phyloP scores from a whole-genome alignment of 2,888 invertebrate species.

The Chrysomela aeneicollis region DNA sequence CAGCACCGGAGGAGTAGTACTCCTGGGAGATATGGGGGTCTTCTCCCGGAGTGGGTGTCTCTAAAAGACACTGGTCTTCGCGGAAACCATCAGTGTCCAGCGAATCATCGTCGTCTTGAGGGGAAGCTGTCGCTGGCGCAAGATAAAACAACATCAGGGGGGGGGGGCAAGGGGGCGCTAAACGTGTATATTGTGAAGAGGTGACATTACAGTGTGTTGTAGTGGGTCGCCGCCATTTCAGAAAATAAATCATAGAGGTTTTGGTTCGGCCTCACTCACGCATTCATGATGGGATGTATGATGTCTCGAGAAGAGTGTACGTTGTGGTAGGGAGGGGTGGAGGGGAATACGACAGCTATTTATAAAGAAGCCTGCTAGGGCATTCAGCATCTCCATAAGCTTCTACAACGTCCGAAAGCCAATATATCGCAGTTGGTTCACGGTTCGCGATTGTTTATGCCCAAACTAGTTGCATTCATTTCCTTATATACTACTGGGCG shows the following conservation, averaged over 20 bases:
- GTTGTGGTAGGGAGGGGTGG: conserved; percentile 40
- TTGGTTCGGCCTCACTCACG: conserved; percentile 42
- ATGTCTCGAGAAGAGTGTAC: conserved; percentile 41
- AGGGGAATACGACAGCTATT: conserved; percentile 58
- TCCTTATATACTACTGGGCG: conserved; percentile 30
- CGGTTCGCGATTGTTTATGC: conserved; percentile 32
- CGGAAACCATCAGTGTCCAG: conserved; percentile 66
- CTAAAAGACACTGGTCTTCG: conserved; percentile 62
- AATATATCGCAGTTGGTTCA: conserved; percentile 28
- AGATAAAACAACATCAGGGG: conserved; percentile 45
- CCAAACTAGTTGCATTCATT: conserved; percentile 46
- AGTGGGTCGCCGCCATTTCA: conserved; percentile 45
- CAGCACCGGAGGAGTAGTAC: conserved; percentile 34
- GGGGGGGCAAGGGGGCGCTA: conserved; percentile 36
- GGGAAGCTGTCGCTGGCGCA: conserved; percentile 61
- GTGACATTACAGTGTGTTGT: conserved; percentile 43
- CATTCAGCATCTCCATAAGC: conserved; percentile 58
- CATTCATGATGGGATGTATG: conserved; percentile 50
- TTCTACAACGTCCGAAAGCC: conserved; percentile 49
- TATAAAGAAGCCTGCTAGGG: conserved; percentile 56
- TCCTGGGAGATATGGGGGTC: conserved; percentile 41
- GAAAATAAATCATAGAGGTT: conserved; percentile 56
- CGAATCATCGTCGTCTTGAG: conserved; percentile 66
- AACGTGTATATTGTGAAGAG: conserved; percentile 35
- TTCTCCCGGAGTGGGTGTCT: conserved; percentile 61